phyloP scores from a whole-genome alignment of 2,888 invertebrate genomes.

The Agrochola lota region DNA sequence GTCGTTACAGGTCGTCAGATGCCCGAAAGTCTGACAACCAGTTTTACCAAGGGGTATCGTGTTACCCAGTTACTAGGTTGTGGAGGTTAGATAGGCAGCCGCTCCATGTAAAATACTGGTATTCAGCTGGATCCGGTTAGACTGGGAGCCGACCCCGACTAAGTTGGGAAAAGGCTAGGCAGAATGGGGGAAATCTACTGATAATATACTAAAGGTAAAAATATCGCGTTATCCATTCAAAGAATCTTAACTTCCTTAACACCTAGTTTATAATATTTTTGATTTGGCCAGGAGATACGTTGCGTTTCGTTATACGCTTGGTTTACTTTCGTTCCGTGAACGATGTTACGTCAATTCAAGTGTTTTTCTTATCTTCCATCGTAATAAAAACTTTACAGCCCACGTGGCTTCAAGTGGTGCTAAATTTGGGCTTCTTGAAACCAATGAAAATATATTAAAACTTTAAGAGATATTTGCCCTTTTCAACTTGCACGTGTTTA shows the following conservation, averaged over 20 bases:
- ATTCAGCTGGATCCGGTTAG: too few relatives aligned
- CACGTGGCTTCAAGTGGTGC: conserved; percentile 38
- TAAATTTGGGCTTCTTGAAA: conserved; percentile 25
- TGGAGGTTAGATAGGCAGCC: too few relatives aligned
- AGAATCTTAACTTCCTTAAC: conserved; percentile 25
- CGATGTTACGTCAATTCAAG: conserved; percentile 41
- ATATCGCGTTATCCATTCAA: conserved; percentile 17
- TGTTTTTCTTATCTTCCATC: conserved; percentile 38
- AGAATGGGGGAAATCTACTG: not conserved
- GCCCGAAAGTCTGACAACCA: too few relatives aligned
- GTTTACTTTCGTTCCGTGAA: conserved; percentile 34
- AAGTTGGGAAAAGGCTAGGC: too few relatives aligned
- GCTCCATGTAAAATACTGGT: too few relatives aligned
- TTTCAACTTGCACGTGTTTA: not conserved
- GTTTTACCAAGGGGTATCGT: too few relatives aligned
- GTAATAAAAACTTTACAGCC: conserved; percentile 32
- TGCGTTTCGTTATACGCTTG: conserved; percentile 48
- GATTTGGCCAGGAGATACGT: conserved; percentile 34
- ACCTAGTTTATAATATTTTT: conserved; percentile 39
- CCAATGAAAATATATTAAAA: conserved; percentile 1
- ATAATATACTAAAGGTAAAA: not conserved
- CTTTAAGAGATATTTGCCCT: not conserved
- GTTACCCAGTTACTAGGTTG: too few relatives aligned
- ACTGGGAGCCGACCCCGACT: too few relatives aligned
- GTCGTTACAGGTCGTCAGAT: too few relatives aligned